A percentile compares a stretch with the other conserved stretches of the same genome.
These are phyloP conservation scores for Pachyuromys duprasi DNA, from an alignment of 2,797 vertebrate species.

Conservation along the genomic window DNA sequence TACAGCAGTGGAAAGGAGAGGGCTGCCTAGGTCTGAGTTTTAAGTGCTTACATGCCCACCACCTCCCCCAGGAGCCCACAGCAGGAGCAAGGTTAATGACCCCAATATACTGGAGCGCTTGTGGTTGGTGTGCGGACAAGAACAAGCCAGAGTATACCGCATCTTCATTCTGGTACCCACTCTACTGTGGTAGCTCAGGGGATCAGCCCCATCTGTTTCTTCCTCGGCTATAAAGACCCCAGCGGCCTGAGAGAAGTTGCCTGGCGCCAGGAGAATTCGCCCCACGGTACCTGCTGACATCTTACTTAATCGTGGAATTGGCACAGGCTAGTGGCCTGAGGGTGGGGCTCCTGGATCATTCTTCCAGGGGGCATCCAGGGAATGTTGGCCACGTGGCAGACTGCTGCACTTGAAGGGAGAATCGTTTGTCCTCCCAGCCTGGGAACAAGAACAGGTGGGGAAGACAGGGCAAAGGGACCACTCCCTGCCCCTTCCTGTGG, in stretches of 20 bases:
- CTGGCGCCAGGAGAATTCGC: background rate
- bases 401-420: background rate
- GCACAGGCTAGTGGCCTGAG: background rate
- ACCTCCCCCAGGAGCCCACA: background rate
- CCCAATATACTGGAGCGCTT: background rate
- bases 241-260: background rate
- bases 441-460: background rate
- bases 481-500: rapidly evolving
- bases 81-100: conserved; percentile 52
- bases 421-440: background rate
- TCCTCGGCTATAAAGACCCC: background rate
- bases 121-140: background rate
- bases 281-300: background rate
- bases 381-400: background rate
- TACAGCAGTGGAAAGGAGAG: background rate
- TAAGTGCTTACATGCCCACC: conserved; percentile 59
- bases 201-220: background rate
- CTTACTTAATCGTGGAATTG: background rate
- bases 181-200: background rate
- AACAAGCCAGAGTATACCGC: background rate
- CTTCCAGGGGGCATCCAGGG: background rate
- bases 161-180: background rate
- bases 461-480: background rate
- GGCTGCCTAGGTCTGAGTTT: conserved; percentile 26
- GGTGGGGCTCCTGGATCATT: background rate